Evolutionary conservation across 2,888 invertebrate species (phyloP), one percentile per base, ranked within the genome.

Genomic region (Cerastis leucographa): DNA sequence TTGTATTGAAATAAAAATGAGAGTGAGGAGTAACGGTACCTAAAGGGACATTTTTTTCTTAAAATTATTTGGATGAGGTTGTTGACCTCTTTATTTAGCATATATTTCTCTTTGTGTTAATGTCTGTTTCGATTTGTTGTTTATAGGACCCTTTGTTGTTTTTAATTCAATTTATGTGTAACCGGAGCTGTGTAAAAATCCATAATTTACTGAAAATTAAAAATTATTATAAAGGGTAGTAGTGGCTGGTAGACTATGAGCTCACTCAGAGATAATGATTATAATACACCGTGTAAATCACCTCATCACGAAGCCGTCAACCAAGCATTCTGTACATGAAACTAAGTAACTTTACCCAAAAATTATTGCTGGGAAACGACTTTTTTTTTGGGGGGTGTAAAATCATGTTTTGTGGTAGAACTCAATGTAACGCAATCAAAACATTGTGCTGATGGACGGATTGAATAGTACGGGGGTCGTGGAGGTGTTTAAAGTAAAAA

Each of bases 1-100:
- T 80, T 78, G 84, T 80, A 78, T 79, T 79, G 46, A 59, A 49
- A 76, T 49, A 44, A 68, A 25, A 59, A 14, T 66, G n/a, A 42
- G 22, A 17, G 56, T 64, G 4, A 59, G 1, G 54, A 83, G 71
- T 87, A 87, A 87, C 87, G 85, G 87, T 87, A 83, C 71, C 81
- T 76, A 77, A 89, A 92, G 90, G 91, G 92, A 92, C 90, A 90
- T 81, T 12, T 93, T 93, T 92, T 93, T 93, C 61, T 42, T 67
- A 0, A 72, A 87, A 90, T 86, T 74, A 65, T 83, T 85, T 80
- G 81, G 51, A 82, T 82, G 66, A 88, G 94, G 92, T 94, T 93
- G 87, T 82, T 91, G 93, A 92, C 91, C 93, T 89, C 76, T 77
- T 88, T 79, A 83, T 81, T 90, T 90, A 70, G 79, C 87, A 84